Evolutionary conservation across 2,797 vertebrate genomes (phyloP).

Genomic region (Karalla daura): DNA sequence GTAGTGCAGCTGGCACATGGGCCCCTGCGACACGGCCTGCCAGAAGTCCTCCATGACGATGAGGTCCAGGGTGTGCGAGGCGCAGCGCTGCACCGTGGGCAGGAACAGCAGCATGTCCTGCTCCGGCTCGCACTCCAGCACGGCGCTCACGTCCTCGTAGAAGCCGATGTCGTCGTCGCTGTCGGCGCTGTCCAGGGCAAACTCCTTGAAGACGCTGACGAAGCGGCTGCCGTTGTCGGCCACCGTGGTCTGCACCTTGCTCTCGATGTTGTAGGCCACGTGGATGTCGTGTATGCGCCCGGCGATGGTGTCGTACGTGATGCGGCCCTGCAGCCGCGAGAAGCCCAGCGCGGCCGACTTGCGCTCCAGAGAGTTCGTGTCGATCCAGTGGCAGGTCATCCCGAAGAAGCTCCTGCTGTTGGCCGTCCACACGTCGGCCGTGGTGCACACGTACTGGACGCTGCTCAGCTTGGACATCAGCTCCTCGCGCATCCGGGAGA

Average conservation of each 20-base stretch:
- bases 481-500: slow-evolving; percentile 78
- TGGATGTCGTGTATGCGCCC: slow-evolving; percentile 80
- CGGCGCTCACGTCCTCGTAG: slow-evolving; percentile 73
- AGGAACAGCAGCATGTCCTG: slow-evolving; percentile 79
- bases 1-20: slow-evolving; percentile 76
- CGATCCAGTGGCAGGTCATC: slow-evolving; percentile 86
- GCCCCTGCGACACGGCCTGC: slow-evolving; percentile 78
- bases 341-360: slow-evolving; percentile 81
- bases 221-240: slow-evolving; percentile 82
- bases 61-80: slow-evolving; percentile 77
- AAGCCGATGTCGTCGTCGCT: slow-evolving; percentile 71
- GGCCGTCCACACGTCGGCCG: slow-evolving; percentile 81
- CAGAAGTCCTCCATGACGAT: slow-evolving; percentile 80
- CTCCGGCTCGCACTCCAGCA: slow-evolving; percentile 73
- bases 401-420: slow-evolving; percentile 79
- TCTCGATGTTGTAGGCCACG: slow-evolving; percentile 77
- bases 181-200: slow-evolving; percentile 60
- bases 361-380: slow-evolving; percentile 73
- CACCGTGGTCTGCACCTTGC: slow-evolving; percentile 80
- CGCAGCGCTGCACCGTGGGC: slow-evolving; percentile 78
- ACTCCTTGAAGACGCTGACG: slow-evolving; percentile 79
- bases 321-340: slow-evolving; percentile 66
- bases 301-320: slow-evolving; percentile 73
- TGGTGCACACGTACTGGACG: slow-evolving; percentile 81
- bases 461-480: slow-evolving; percentile 69